Evolutionary conservation across 2,113 vertebrate species (phyloP), one percentile per base, ranked within the genome.

Genomic region (Myrmophylax atrothorax): DNA sequence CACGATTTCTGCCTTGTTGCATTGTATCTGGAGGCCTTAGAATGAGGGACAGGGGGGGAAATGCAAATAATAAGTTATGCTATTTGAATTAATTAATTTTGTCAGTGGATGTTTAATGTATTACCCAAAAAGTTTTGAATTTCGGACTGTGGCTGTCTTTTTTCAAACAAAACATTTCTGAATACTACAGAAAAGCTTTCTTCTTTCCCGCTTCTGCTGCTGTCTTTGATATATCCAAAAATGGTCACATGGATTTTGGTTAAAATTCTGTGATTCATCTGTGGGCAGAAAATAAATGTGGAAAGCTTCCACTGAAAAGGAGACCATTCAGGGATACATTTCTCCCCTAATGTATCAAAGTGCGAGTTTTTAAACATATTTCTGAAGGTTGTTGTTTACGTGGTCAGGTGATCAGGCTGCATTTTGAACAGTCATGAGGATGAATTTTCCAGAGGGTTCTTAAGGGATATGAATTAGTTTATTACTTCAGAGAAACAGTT

Each of bases 211-310:
- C 47, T 77, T 89, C 68, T 86, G 26, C 55, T 81, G 13, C 60
- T 81, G 9, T 64, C 63, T 69, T 46, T 75, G 50, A 5, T 80
- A 42, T 81, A 59, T 58, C 86, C 72, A 84, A 84, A 92, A 94
- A 89, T 44, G 60, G 64, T 86, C 83, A 89, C 35, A 52, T 87
- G 74, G 31, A 69, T 95, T 94, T 94, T 94, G 53, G 66, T 73
- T 94, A 72, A 92, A 94, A 81, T 78, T 87, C 62, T 84, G 0
- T 97, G 93, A 94, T 95, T 97, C 91, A 92, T 97, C 87, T 91
- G 38, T 87, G 89, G 94, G 81, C 64, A 91, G 87, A 87, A 91
- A 79, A 84, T 63, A 84, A 70, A 76, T 53, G 49, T 94, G 33
- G 22, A 86, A 84, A 44, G 29, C 73, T 84, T 84, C 86, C 69